phyloP scores from a whole-genome alignment of 2,888 invertebrate species.

The Tetramorium bicarinatum region DNA sequence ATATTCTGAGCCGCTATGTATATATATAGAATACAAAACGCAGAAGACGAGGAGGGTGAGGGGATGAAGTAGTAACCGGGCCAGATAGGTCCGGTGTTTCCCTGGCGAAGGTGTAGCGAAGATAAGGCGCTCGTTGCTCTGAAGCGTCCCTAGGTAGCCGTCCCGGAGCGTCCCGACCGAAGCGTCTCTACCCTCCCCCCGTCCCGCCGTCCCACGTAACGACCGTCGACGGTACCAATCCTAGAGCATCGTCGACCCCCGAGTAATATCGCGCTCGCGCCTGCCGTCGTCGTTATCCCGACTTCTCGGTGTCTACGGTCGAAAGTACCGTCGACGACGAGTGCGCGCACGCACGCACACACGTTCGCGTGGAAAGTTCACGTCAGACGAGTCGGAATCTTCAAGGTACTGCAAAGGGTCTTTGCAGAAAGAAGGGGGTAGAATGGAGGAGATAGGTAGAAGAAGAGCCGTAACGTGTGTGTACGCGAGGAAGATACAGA shows the following conservation, averaged over 20 bases:
- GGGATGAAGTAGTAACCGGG: slow-evolving; percentile 70
- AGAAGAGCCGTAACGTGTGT: not conserved
- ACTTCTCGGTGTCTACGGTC: slow-evolving; percentile 64
- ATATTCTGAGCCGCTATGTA: slow-evolving; percentile 38
- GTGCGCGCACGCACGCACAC: slow-evolving; percentile 19
- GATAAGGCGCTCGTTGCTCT: slow-evolving; percentile 85
- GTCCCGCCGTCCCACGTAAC: slow-evolving; percentile 59
- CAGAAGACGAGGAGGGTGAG: slow-evolving; percentile 18
- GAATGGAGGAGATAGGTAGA: not conserved
- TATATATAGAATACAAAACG: not conserved
- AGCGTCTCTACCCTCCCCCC: slow-evolving; percentile 62
- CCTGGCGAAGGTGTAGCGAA: slow-evolving; percentile 81
- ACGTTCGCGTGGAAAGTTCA: slow-evolving; percentile 26
- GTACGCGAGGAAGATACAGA: not conserved
- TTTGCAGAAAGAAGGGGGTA: not conserved
- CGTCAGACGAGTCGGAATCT: slow-evolving; percentile 20
- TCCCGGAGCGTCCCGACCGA: slow-evolving; percentile 75
- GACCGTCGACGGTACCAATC: slow-evolving; percentile 64
- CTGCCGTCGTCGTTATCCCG: slow-evolving; percentile 76
- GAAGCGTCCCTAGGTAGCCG: slow-evolving; percentile 84
- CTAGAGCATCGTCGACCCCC: slow-evolving; percentile 73
- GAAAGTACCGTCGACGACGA: slow-evolving; percentile 26
- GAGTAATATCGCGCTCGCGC: slow-evolving; percentile 77
- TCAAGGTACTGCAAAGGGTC: slow-evolving; percentile 17
- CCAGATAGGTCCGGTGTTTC: slow-evolving; percentile 80